Percentiles rank a stretch among this genome's conserved stretches.
phyloP scores from a whole-genome alignment of 2,888 invertebrate genomes.

The Dryomyza anilis region DNA sequence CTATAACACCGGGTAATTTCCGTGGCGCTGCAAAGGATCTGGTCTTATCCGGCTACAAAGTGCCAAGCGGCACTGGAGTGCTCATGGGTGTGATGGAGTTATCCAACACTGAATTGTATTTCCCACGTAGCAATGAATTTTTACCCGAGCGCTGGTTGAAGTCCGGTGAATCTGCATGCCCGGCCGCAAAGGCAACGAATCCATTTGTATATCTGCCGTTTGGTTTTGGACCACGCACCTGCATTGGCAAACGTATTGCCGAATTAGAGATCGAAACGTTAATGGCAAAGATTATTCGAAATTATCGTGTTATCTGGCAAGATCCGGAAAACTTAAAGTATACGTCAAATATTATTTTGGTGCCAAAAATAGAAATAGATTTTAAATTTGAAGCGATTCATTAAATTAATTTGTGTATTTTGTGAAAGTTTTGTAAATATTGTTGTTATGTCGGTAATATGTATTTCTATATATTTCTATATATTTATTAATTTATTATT shows the following conservation, averaged over 20 bases:
- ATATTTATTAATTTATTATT: neutral
- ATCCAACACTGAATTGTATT: slow-evolving; percentile 67
- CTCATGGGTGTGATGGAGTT: slow-evolving; percentile 74
- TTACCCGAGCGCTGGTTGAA: slow-evolving; percentile 78
- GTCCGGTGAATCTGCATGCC: slow-evolving; percentile 38
- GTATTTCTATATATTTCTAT: too few species aligned
- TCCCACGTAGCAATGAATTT: slow-evolving; percentile 67
- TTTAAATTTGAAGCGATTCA: slow-evolving; percentile 51
- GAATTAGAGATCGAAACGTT: slow-evolving; percentile 69
- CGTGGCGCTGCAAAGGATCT: slow-evolving; percentile 66
- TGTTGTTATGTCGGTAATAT: slow-evolving; percentile 40
- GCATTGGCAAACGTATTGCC: slow-evolving; percentile 75
- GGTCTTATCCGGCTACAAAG: slow-evolving; percentile 68
- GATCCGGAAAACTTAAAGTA: slow-evolving; percentile 44
- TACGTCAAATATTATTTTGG: slow-evolving; percentile 51
- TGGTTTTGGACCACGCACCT: slow-evolving; percentile 73
- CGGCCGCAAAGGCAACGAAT: slow-evolving; percentile 42
- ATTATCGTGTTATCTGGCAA: slow-evolving; percentile 52
- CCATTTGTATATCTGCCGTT: slow-evolving; percentile 66
- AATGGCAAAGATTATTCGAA: slow-evolving; percentile 56
- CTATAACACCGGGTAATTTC: slow-evolving; percentile 67
- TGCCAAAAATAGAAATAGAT: slow-evolving; percentile 54
- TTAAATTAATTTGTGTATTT: too few species aligned
- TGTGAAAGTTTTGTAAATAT: too few species aligned
- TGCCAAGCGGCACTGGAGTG: slow-evolving; percentile 72